phyloP scores from a whole-genome alignment of 2,113 vertebrate species.

The Scomber japonicus region DNA sequence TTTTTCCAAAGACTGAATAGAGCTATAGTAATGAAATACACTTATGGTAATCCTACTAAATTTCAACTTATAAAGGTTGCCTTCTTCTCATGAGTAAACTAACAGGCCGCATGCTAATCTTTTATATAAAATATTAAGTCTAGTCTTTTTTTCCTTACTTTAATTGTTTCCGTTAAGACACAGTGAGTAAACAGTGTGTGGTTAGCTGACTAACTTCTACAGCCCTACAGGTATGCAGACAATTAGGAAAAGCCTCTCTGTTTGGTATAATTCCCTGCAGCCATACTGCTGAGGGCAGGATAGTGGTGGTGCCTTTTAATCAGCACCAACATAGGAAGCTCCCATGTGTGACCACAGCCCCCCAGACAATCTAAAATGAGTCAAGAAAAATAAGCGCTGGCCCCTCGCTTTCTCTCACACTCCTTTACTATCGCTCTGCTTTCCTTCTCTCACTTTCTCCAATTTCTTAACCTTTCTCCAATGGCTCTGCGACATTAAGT shows the following conservation, averaged over 20 bases:
- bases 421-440: slow-evolving; percentile 33
- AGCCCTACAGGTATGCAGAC: slow-evolving; percentile 78
- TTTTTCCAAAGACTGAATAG: neutral
- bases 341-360: slow-evolving; percentile 74
- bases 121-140: neutral
- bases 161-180: slow-evolving; percentile 57
- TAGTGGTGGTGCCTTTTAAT: slow-evolving; percentile 77
- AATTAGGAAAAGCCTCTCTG: slow-evolving; percentile 66
- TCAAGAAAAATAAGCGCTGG: slow-evolving; percentile 60
- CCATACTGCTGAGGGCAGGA: slow-evolving; percentile 53
- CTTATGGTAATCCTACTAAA: no score
- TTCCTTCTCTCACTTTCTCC: slow-evolving; percentile 34
- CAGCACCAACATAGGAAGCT: slow-evolving; percentile 67
- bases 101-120: neutral
- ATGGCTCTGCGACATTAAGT: slow-evolving; percentile 46
- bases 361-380: slow-evolving; percentile 70
- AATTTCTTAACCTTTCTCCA: slow-evolving; percentile 30
- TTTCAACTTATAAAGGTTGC: neutral
- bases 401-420: slow-evolving; percentile 8
- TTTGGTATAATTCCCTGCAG: slow-evolving; percentile 72
- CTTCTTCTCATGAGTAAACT: neutral
- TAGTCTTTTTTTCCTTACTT: neutral
- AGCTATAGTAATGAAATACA: no score
- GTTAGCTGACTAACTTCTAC: slow-evolving; percentile 57
- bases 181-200: slow-evolving; percentile 52